Base-by-base conservation (phyloP, 2,797 vertebrate genomes). In the Pseudochromis fuscus region DNA sequence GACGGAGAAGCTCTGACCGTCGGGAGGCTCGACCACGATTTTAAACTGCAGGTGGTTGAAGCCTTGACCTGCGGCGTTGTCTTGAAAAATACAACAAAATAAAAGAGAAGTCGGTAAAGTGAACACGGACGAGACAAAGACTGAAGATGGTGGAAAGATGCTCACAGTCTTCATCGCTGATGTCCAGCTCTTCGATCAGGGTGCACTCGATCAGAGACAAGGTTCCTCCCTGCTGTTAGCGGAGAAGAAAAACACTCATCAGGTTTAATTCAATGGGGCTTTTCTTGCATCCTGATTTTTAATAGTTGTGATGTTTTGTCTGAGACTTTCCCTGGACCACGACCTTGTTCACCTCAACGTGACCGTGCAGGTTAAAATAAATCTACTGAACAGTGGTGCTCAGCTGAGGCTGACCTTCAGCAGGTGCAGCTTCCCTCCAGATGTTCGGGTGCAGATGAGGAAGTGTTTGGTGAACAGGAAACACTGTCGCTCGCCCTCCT, bases 381-480 rank as follows among this genome's bases (percentile, higher is more conserved):
- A 2, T 25, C 2, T 1, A 15, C 7, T 6, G 31, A 8, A 33
- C 7, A 13, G 12, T 6, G 10, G 42, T 10, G 18, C 2, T 15
- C 28, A 77, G 45, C n/a, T 28, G 71, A 42, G 12, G 40, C 67
- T 10, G 91, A 98, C 97, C 95, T 99, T 99, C 44, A 98, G 95
- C 69, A 99, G 88, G 91, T 98, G 97, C 6, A 99, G 94, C 79
- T 99, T 98, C 66, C 97, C 97, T 78, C 97, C 96, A n/a, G 97
- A 98, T 61, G 96, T 98, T 63, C 96, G 94, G 2, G 96, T 98
- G 51, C 97, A 98, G 91, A 98, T 96, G 90, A 99, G 93, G 75
- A 98, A 96, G 92, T 99, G 97, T 72, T 99, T 99, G 83, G 97
- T 98, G 81, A 99, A 99, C 75, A 98, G 94, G 85, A 98, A 99